These are phyloP conservation scores for Drosophila suboccidentalis DNA, from an alignment of 2,888 invertebrate genomes.

Conservation along the genomic window DNA sequence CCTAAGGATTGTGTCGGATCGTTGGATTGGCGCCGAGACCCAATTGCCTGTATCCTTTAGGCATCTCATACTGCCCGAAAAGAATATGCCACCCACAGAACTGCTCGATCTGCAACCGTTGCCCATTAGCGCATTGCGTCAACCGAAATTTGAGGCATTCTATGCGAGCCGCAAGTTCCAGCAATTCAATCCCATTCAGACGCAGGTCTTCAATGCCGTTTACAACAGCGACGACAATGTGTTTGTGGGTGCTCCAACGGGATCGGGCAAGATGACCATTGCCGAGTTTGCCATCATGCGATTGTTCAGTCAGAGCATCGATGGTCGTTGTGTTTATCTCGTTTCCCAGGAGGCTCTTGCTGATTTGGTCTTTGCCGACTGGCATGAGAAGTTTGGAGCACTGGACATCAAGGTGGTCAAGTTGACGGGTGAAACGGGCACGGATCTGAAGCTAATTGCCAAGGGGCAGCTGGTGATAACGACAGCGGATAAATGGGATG, in stretches of 20 bases:
- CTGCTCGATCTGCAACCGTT: constrained; percentile 98
- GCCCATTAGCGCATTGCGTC: constrained; percentile 96
- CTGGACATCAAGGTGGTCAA: constrained; percentile 94
- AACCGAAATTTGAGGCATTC: constrained; percentile 93
- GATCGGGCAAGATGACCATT: constrained; percentile 96
- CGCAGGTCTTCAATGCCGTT: constrained; percentile 99
- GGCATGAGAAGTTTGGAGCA: constrained; percentile 94
- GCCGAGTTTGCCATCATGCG: constrained; percentile 98
- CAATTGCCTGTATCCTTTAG: constrained; percentile 98
- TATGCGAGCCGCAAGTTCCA: constrained; percentile 88
- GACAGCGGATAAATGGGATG: constrained; percentile 99
- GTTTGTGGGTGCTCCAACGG: constrained; percentile 97
- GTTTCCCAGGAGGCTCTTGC: constrained; percentile 97
- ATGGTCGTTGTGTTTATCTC: constrained; percentile 96
- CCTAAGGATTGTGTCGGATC: constrained; percentile 94
- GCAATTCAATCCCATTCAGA: constrained; percentile 99
- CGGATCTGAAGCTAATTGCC: constrained; percentile 96
- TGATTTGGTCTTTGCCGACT: constrained; percentile 95
- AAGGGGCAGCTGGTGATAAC: constrained; percentile 98
- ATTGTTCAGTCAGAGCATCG: constrained; percentile 90
- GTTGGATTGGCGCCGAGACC: constrained; percentile 98
- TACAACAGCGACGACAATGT: constrained; percentile 99
- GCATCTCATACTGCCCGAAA: constrained; percentile 98
- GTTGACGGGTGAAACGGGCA: constrained; percentile 98
- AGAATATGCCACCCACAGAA: constrained; percentile 99